phyloP scores from a whole-genome alignment of 2,888 invertebrate genomes.

The Hyles lineata region DNA sequence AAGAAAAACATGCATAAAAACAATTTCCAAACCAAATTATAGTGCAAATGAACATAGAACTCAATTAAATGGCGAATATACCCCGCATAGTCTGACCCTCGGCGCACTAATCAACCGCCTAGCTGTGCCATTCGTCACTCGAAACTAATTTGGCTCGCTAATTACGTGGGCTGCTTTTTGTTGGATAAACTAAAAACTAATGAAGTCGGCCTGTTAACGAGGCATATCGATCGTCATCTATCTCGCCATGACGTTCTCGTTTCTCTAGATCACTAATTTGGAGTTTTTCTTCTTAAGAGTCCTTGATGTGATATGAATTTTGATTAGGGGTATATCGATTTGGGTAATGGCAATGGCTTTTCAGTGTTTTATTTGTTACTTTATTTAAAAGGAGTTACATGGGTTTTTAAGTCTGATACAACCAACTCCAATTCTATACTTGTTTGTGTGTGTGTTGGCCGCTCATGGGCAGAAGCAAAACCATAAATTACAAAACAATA shows the following conservation, averaged over 20 bases:
- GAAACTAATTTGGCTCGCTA: slow-evolving; percentile 31
- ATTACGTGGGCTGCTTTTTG: slow-evolving; percentile 28
- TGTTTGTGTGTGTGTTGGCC: too few species aligned
- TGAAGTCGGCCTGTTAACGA: slow-evolving; percentile 22
- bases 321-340: neutral
- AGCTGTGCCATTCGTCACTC: slow-evolving; percentile 30
- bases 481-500: too few species aligned
- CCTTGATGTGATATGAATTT: neutral
- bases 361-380: too few species aligned
- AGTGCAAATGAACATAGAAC: neutral
- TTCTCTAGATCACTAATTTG: neutral
- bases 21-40: too few species aligned
- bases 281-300: neutral
- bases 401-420: too few species aligned
- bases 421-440: too few species aligned
- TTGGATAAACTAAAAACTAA: slow-evolving; percentile 25
- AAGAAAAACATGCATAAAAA: too few species aligned
- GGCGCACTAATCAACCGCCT: slow-evolving; percentile 22
- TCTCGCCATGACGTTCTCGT: neutral
- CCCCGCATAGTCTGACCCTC: slow-evolving; percentile 11
- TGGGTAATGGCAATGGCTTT: neutral
- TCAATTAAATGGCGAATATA: neutral
- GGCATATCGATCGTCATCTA: slow-evolving; percentile 19
- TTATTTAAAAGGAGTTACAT: too few species aligned
- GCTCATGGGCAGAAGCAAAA: too few species aligned